Conservation (phyloP, 1,140 invertebrate species). For the Kradibia gibbosae region DNA sequence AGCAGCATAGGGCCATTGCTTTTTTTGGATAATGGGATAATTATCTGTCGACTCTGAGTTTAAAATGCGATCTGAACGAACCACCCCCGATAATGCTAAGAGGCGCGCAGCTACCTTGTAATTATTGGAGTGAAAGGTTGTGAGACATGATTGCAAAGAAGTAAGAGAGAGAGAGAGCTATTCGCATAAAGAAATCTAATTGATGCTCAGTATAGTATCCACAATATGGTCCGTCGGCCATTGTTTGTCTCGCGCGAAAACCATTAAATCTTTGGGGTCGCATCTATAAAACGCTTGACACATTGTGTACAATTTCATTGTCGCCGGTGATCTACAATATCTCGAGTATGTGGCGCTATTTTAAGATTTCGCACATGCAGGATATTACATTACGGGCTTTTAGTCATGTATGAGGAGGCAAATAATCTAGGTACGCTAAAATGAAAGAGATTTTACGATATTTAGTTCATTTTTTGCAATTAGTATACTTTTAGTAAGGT, state of each 20-base stretch:
- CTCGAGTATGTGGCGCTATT: background rate
- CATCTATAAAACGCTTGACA: background rate
- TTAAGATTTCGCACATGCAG: background rate
- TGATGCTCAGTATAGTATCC: background rate
- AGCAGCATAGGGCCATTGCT: too few relatives aligned
- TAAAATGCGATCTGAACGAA: too few relatives aligned
- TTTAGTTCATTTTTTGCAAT: too few relatives aligned
- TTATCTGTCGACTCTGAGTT: too few relatives aligned
- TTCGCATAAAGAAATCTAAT: background rate
- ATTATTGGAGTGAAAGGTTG: background rate
- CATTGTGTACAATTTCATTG: background rate
- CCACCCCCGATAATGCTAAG: too few relatives aligned
- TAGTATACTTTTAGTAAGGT: too few relatives aligned
- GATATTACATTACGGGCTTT: background rate
- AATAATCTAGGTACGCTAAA: too few relatives aligned
- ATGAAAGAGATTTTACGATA: too few relatives aligned
- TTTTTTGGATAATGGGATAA: too few relatives aligned
- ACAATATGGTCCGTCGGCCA: background rate
- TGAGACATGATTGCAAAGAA: too few relatives aligned
- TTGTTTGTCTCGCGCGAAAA: conserved; percentile 25
- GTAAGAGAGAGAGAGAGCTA: background rate
- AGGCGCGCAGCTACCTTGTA: background rate
- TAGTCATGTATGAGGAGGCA: background rate
- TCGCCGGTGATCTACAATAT: background rate
- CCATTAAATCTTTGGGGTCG: background rate